These are phyloP conservation scores for Simalia tracyae DNA, from an alignment of 2,797 vertebrate genomes.

Conservation along the genomic window DNA sequence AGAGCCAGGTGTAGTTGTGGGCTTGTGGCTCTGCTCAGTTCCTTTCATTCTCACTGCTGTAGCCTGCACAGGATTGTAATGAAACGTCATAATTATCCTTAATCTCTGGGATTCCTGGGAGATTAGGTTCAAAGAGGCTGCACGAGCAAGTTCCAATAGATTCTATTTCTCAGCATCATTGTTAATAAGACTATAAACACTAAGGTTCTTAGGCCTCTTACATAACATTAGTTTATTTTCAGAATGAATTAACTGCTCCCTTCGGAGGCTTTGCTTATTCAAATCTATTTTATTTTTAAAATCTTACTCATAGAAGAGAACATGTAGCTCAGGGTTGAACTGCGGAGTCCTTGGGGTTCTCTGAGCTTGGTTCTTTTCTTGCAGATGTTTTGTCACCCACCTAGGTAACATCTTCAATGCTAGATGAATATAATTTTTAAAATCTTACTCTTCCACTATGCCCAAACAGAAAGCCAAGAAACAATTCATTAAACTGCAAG, in stretches of 20 bases:
- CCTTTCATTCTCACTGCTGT: not conserved
- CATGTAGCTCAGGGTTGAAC: too few species aligned
- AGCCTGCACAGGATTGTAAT: not conserved
- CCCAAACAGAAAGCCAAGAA: not conserved
- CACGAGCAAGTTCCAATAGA: not conserved
- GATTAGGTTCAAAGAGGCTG: not conserved
- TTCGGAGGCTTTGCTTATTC: not conserved
- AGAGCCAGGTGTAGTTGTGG: not conserved
- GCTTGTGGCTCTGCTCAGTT: not conserved
- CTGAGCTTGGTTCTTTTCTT: too few species aligned
- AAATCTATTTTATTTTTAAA: not conserved
- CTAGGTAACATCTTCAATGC: too few species aligned
- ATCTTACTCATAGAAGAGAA: not conserved
- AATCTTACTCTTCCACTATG: not conserved
- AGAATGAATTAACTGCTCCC: not conserved
- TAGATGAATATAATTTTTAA: not conserved
- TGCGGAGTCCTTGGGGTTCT: too few species aligned
- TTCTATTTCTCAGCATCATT: not conserved
- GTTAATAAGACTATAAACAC: not conserved
- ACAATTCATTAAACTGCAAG: not conserved
- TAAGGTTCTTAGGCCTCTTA: not conserved
- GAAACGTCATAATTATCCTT: not conserved
- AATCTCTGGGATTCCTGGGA: not conserved
- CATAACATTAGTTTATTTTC: not conserved
- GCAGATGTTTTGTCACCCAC: too few species aligned